These are phyloP conservation scores for Globicephala melas DNA, from an alignment of 2,113 vertebrate genomes.

Conservation along the genomic window DNA sequence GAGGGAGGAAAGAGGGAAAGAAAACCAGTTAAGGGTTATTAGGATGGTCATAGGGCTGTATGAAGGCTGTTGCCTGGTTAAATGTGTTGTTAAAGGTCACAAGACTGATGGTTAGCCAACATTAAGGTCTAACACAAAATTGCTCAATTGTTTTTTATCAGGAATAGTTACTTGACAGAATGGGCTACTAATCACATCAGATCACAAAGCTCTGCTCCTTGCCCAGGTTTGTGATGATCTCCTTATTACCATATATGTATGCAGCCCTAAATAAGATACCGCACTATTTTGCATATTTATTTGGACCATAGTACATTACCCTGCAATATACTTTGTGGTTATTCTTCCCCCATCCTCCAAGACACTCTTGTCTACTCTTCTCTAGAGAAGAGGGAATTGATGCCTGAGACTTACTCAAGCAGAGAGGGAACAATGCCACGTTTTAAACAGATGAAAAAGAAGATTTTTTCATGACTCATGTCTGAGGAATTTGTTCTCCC, in stretches of 20 bases:
- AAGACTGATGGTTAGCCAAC: not conserved
- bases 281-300: too few relatives aligned
- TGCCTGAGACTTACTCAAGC: not conserved
- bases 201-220: not conserved
- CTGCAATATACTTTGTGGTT: not conserved
- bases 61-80: not conserved
- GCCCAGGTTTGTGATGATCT: not conserved
- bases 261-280: not conserved
- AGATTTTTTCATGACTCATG: not conserved
- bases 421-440: not conserved
- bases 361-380: not conserved
- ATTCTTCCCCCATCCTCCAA: not conserved
- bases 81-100: not conserved
- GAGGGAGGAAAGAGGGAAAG: accelerated
- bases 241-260: not conserved
- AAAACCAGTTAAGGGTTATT: not conserved
- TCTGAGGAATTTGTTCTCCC: not conserved
- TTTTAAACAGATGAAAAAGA: not conserved
- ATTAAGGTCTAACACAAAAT: conserved; percentile 3
- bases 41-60: not conserved
- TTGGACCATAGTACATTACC: not conserved
- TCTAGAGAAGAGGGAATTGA: not conserved
- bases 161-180: conserved; percentile 1
- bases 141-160: not conserved
- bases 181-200: not conserved